Base-by-base conservation (phyloP, 2,113 vertebrate species). In the Raja brachyura region DNA sequence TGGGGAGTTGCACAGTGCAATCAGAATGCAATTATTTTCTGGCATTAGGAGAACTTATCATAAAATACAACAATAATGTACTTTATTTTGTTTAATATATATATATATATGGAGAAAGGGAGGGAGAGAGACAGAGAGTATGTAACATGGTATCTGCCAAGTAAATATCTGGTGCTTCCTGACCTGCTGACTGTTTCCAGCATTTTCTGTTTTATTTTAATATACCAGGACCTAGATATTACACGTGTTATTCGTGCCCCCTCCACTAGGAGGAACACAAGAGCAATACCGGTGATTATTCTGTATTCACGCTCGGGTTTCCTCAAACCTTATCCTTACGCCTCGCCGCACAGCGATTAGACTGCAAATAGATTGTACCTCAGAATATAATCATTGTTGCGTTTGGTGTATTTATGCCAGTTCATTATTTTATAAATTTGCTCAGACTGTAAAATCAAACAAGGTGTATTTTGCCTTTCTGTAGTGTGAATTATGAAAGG, bases 231-330 rank as follows among this genome's bases (percentile, higher is more conserved):
- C 70, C 54, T 25, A 28, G 6, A 6, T n/a, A n/a, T 88, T 88
- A 59, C 83, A 88, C n/a, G 28, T 88, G 59, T 88, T 88, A 88
- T 63, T 63, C 59, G 1, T 63, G 83, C 16, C 13, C 59, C 28
- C 14, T 88, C 83, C 83, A 63, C 59, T 63, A 88, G 83, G 83
- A 88, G 83, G 59, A 88, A 61, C 83, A 11, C 59, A 61, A 13
- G 81, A 61, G 25, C 28, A 54, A 85, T 25, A 0, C 22, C n/a
- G 11, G 56, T 86, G 48, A 56, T 20, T 85, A 31, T 75, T 59
- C 56, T 56, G 25, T 13, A 88, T 31, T 77, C 61, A 63, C 39
- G n/a, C 83, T 4, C 13, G 59, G 63, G 59, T 66, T 88, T 63
- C n/a, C n/a, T 63, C 16, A 13, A 83, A 28, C 25, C 79, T 28